Conservation (phyloP, 2,888 invertebrate genomes). For the Cataglyphis cursor region DNA sequence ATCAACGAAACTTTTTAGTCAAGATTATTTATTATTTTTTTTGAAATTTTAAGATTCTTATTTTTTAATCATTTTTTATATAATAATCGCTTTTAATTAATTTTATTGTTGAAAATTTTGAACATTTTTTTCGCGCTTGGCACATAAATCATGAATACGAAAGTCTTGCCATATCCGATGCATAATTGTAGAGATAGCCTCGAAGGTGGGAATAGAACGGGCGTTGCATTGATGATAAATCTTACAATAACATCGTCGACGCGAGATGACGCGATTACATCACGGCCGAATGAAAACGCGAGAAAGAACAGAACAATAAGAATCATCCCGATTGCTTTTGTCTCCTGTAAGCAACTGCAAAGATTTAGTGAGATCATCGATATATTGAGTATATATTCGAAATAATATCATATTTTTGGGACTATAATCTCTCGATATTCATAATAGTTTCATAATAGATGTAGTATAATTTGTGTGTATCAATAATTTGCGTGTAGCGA, state of each 20-base stretch:
- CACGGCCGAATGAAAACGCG: neutral
- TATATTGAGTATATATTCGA: neutral
- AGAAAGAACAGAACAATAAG: neutral
- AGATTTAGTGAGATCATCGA: neutral
- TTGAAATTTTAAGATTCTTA: neutral
- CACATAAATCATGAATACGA: neutral
- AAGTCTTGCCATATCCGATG: constrained; percentile 26
- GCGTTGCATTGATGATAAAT: constrained; percentile 71
- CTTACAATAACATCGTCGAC: constrained; percentile 65
- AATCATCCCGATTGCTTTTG: neutral
- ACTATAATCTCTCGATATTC: neutral
- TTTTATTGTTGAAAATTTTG: neutral
- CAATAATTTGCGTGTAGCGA: neutral
- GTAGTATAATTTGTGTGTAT: constrained; percentile 2
- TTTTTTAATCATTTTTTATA: neutral
- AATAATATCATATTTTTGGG: neutral
- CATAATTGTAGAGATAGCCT: constrained; percentile 76
- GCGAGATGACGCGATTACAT: constrained; percentile 26
- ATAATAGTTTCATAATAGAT: constrained; percentile 6
- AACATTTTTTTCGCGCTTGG: neutral
- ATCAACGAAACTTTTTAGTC: neutral
- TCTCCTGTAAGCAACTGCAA: neutral
- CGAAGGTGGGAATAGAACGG: constrained; percentile 68
- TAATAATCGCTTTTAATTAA: neutral
- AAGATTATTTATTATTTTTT: neutral